Percentiles rank a stretch among this genome's conserved stretches.
These are phyloP conservation scores for Carcharodon carcharias DNA, from an alignment of 2,797 vertebrate species.

Conservation along the genomic window DNA sequence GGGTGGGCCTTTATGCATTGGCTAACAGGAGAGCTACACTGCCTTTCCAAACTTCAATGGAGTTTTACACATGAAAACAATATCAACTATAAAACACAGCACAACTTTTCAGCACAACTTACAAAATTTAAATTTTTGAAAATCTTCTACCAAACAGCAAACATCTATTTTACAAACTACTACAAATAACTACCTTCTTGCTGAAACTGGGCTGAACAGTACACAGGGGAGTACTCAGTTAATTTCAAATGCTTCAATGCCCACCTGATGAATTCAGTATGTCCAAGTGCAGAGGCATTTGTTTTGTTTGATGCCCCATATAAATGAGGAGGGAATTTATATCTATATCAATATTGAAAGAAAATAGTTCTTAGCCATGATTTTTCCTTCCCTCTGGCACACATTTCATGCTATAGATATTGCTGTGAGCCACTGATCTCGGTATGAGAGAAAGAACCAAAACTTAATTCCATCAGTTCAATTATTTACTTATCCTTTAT, in stretches of 20 bases:
- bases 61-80: background rate
- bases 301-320: background rate
- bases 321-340: background rate
- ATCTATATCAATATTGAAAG: background rate
- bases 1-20: background rate
- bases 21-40: background rate
- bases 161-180: no score
- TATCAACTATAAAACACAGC: no score
- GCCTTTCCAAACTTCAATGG: background rate
- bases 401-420: background rate
- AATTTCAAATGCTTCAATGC: background rate
- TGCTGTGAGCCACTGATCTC: background rate
- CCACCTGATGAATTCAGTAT: background rate
- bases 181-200: no score
- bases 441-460: background rate
- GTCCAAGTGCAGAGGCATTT: background rate
- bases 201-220: background rate
- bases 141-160: no score
- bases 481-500: background rate
- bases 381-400: background rate
- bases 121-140: no score
- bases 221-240: background rate
- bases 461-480: background rate
- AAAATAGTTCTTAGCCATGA: background rate
- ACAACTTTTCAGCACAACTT: no score